Evolutionary conservation across 92 coral and sea anemone genomes (phyloP).

Genomic region (Heteractis magnifica): DNA sequence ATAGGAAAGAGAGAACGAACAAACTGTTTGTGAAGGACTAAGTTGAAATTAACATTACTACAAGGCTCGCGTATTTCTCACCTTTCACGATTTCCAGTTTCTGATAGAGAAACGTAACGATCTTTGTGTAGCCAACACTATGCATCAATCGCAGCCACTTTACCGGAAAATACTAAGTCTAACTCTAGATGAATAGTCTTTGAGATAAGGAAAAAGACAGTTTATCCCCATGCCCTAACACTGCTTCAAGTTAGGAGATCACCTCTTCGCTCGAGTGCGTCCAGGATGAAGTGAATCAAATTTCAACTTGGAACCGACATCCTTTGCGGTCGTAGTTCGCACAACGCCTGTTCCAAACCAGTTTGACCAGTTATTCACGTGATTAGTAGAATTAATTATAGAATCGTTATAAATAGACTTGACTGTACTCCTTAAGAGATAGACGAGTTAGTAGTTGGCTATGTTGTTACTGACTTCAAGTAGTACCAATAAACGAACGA

Average conservation of each 20-base stretch:
- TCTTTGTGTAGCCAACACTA: constrained; percentile 11
- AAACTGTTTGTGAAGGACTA: neutral
- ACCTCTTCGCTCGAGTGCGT: neutral
- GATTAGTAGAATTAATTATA: too few species aligned
- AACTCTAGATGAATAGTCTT: neutral
- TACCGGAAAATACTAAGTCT: neutral
- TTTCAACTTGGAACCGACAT: neutral
- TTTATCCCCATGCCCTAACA: neutral
- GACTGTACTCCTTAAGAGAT: too few species aligned
- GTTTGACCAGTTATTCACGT: too few species aligned
- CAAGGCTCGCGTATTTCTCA: neutral
- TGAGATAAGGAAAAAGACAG: constrained; percentile 5
- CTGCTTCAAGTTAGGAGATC: neutral
- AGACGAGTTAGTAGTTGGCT: too few species aligned
- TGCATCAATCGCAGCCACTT: neutral
- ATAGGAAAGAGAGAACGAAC: neutral
- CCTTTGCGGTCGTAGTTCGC: constrained; percentile 11
- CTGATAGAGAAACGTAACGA: neutral
- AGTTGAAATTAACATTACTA: neutral
- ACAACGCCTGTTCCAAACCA: constrained; percentile 3
- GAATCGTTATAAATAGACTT: too few species aligned
- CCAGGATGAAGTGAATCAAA: constrained; percentile 1
- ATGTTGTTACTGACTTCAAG: too few species aligned
- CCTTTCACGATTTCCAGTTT: constrained; percentile 21
- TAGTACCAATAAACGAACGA: too few species aligned